Conservation (phyloP, 2,113 vertebrate species). For the Tupaia chinensis region DNA sequence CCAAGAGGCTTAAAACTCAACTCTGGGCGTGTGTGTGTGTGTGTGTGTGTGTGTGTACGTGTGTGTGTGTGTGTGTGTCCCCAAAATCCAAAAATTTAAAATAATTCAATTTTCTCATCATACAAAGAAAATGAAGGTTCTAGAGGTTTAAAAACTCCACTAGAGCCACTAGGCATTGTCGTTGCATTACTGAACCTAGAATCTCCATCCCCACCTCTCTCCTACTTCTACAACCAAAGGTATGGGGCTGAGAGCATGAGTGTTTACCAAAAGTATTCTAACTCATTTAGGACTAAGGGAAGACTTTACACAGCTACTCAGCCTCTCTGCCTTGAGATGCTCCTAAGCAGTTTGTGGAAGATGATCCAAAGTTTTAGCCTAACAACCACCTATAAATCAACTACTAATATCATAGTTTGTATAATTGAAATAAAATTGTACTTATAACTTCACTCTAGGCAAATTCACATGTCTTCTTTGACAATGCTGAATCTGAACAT, state of each 20-base stretch:
- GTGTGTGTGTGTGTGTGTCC: too few species aligned
- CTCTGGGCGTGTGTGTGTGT: too few species aligned
- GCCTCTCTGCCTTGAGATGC: neutral
- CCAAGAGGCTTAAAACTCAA: too few species aligned
- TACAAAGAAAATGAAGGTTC: neutral
- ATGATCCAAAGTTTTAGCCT: neutral
- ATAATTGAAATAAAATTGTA: neutral
- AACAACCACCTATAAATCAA: neutral
- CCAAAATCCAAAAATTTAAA: neutral
- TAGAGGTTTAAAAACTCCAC: neutral
- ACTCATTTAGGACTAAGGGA: neutral
- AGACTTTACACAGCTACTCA: neutral
- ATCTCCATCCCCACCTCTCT: neutral
- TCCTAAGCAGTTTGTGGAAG: neutral
- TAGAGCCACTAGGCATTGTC: neutral
- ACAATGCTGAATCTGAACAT: neutral
- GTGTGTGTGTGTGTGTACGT: too few species aligned
- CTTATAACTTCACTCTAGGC: neutral
- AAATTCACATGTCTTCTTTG: neutral
- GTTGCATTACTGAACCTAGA: neutral
- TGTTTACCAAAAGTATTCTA: neutral
- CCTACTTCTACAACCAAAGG: neutral
- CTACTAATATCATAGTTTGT: neutral
- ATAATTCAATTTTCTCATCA: neutral
- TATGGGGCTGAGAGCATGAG: neutral